Evolutionary conservation across 92 coral and sea anemone genomes (phyloP), one percentile per base, ranked within the genome.

Genomic region (Epizoanthus rinbou): DNA sequence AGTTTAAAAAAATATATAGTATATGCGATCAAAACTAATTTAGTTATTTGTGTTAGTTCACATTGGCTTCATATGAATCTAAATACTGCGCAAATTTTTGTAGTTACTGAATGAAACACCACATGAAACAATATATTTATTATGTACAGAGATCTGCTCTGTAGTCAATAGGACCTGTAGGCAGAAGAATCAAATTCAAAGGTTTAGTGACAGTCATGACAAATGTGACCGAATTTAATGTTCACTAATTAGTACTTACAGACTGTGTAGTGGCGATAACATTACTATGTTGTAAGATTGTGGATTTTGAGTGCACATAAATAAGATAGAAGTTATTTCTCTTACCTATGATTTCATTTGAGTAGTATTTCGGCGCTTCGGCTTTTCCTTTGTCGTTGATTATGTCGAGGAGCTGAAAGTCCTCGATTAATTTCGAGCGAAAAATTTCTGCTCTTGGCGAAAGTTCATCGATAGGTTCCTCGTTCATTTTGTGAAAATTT

Each of bases 361-460:
- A 96, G 85, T 96, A 94, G 70, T 86, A 87, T 47, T 91, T 91
- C 35, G 99, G 99, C 16, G 86, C 85, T 50, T 93, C 98, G 39
- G 76, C 57, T 21, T 90, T 89, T 18, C 94, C 96, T 69, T 88
- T 96, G 84, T 92, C 93, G 35, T 86, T 86, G 67, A 96, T 70
- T 85, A 87, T 96, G 83, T 96, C 99, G 14, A 96, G 80, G 11
- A 96, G 97, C 85, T 96, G 98, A 76, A 96, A 96, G 87, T 96
- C 99, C 80, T 96, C 99, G 62, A 96, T 96, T 52, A 96, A 85
- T 52, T 96, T 96, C 35, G 99, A 96, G 74, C 99, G 95, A 78
- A 96, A 96, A 69, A 96, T 94, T 82, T 96, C 99, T 39, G 94
- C 99, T 79, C 98, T 87, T 50, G 92, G 97, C 39, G 99, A 94